phyloP scores from a whole-genome alignment of 35 echinoderm and acorn worm genomes.

The Strongylocentrotus purpuratus region DNA sequence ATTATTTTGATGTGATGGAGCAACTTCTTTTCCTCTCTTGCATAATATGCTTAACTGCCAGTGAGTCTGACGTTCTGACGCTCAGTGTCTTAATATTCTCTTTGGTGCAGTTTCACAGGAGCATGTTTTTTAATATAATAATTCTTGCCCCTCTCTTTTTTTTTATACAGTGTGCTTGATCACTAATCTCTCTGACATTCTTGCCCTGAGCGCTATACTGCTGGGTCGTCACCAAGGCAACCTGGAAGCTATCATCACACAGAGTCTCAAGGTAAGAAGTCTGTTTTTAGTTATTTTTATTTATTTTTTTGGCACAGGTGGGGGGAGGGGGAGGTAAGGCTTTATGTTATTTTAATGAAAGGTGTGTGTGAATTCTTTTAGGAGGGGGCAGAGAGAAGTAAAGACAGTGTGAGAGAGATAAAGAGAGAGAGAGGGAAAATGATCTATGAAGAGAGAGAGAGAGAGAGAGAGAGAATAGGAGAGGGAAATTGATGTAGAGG shows the following conservation, averaged over 20 bases:
- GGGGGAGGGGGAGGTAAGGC: too few relatives aligned
- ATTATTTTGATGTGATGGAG: too few relatives aligned
- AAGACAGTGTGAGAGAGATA: too few relatives aligned
- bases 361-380: neutral
- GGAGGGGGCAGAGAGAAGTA: neutral
- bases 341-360: too few relatives aligned
- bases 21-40: too few relatives aligned
- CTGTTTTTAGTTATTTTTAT: neutral
- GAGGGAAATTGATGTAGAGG: too few relatives aligned
- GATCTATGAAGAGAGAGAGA: too few relatives aligned
- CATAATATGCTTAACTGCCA: too few relatives aligned
- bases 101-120: neutral
- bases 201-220: neutral
- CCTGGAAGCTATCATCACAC: constrained; percentile 21
- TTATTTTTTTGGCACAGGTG: too few relatives aligned
- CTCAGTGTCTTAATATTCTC: neutral
- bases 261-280: constrained; percentile 9
- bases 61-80: neutral
- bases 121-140: neutral
- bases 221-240: constrained; percentile 6
- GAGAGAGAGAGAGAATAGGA: too few relatives aligned
- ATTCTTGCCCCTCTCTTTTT: neutral
- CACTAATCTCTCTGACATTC: neutral
- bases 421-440: too few relatives aligned
- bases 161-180: neutral